phyloP scores from a whole-genome alignment of 2,113 vertebrate genomes.

The Colaptes auratus region DNA sequence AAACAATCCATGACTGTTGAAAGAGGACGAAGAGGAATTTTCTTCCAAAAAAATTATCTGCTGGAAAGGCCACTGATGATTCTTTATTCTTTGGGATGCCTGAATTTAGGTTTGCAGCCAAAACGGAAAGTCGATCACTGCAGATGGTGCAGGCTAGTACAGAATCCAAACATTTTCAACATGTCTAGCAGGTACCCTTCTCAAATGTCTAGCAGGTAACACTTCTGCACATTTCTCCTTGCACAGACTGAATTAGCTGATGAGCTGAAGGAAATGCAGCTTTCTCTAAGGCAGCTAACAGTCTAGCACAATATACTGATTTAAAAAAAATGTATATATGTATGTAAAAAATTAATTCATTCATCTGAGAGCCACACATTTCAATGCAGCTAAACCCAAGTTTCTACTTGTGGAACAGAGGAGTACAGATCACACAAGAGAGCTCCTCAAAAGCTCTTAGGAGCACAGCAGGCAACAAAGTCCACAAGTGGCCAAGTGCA shows the following conservation, averaged over 20 bases:
- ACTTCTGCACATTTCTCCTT: neutral
- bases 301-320: neutral
- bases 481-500: neutral
- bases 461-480: neutral
- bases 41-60: slow-evolving; percentile 55
- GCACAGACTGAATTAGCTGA: slow-evolving; percentile 33
- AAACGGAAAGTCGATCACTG: slow-evolving; percentile 47
- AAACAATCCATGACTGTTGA: slow-evolving; percentile 72
- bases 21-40: slow-evolving; percentile 36
- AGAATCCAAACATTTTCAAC: slow-evolving; percentile 25
- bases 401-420: neutral
- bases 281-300: neutral
- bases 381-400: neutral
- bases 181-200: slow-evolving; percentile 7
- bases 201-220: neutral
- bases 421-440: neutral
- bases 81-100: slow-evolving; percentile 42
- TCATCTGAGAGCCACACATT: neutral
- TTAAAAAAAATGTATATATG: neutral
- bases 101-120: slow-evolving; percentile 54
- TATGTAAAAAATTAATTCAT: neutral
- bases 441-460: neutral
- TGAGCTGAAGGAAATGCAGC: neutral
- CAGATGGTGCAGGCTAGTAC: slow-evolving; percentile 35
- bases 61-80: slow-evolving; percentile 34